These are phyloP conservation scores for Orthochromis indermauri DNA, from an alignment of 2,113 vertebrate genomes.

Conservation along the genomic window DNA sequence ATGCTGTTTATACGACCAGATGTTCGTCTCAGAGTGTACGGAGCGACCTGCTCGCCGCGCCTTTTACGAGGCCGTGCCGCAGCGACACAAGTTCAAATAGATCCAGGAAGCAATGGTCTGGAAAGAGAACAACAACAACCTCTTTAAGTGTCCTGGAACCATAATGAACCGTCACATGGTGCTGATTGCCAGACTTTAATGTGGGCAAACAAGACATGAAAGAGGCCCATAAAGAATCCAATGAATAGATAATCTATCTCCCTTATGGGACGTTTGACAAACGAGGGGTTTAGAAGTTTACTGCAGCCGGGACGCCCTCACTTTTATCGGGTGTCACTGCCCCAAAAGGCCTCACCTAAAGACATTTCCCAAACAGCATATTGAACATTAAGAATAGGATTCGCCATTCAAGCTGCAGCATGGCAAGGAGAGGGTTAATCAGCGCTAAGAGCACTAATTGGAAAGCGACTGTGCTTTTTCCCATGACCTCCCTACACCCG, in stretches of 20 bases:
- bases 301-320: neutral
- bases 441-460: constrained; percentile 40
- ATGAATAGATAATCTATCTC: constrained; percentile 47
- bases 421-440: constrained; percentile 44
- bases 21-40: neutral
- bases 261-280: constrained; percentile 30
- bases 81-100: constrained; percentile 1
- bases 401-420: neutral
- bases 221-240: constrained; percentile 31
- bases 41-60: neutral
- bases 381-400: neutral
- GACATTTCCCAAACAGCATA: neutral
- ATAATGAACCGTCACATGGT: constrained; percentile 33
- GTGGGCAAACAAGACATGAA: constrained; percentile 55
- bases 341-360: neutral
- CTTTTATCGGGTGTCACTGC: neutral
- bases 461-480: constrained; percentile 46
- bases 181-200: constrained; percentile 34
- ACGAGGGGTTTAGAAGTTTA: constrained; percentile 26
- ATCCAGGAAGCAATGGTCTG: constrained; percentile 20
- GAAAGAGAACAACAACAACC: constrained; percentile 33
- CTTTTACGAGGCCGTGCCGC: neutral
- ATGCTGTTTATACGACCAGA: neutral
- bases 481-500: constrained; percentile 52
- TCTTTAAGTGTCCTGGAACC: constrained; percentile 1